Evolutionary conservation across 2,113 vertebrate genomes (phyloP), one percentile per base, ranked within the genome.

Genomic region (Syngnathus scovelli): DNA sequence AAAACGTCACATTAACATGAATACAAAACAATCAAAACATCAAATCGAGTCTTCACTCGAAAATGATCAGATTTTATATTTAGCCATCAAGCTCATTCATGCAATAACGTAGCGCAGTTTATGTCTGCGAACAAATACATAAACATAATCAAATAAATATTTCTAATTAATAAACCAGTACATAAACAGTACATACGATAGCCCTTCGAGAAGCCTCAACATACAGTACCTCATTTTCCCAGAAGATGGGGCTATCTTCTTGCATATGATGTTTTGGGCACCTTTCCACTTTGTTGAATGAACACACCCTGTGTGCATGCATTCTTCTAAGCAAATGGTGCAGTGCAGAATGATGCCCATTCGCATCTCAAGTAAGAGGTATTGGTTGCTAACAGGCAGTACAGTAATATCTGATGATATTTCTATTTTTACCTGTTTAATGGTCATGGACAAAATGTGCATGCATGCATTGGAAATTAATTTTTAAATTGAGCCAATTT

Each of bases 161-260:
- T 48, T 15, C 44, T 48, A 16, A 16, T 13, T 48, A 15, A 48
- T 15, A 48, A 48, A 48, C 5, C 41, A 43, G 12, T 12, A 12
- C 41, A 43, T 11, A 43, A 43, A 43, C 12, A 43, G 10, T 43
- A 9, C 27, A 3, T 33, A 33, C 12, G 9, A 12, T 43, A 9
- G 9, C 11, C 1, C 11, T 43, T 12, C 4, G 11, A 2, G 41
- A 2, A 43, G 9, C 9, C 9, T 43, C 41, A 9, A 43, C 41
- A 43, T 9, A 13, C 44, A 48, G 13, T 70, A 11, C 12, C 44
- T 23, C 13, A 67, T 48, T 36, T 41, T 1, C 67, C 84, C 87
- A 86, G 52, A 46, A 78, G 84, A 68, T 86, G 85, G 85, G 62
- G 12, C 64, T 65, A 52, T 77, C 62, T 16, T 64, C 36, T 58